These are phyloP conservation scores for Decapterus maruadsi DNA, from an alignment of 2,797 vertebrate species.

Conservation along the genomic window DNA sequence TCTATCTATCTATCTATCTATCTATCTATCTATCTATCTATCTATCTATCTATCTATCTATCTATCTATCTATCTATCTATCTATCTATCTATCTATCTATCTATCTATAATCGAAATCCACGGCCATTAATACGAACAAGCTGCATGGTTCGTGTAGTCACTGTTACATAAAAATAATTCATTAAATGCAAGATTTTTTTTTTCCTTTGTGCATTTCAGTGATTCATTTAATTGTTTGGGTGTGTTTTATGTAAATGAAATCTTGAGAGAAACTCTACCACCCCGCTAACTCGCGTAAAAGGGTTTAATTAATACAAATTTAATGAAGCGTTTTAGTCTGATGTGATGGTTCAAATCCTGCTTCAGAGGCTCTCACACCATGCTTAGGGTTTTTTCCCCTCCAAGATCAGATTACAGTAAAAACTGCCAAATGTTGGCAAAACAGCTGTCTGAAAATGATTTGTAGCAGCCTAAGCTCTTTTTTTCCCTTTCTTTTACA, in stretches of 20 bases:
- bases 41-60: slow-evolving; percentile 19
- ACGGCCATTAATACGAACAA: neutral
- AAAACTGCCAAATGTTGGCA: neutral
- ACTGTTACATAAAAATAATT: neutral
- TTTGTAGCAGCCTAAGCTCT: neutral
- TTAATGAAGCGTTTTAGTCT: slow-evolving; percentile 1
- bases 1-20: slow-evolving; percentile 20
- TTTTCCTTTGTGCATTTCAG: neutral
- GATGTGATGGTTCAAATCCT: slow-evolving; percentile 1
- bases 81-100: neutral
- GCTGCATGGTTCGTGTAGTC: neutral
- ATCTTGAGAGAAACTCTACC: neutral
- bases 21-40: neutral
- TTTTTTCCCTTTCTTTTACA: neutral
- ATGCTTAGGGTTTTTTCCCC: neutral
- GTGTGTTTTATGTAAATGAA: neutral
- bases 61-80: slow-evolving; percentile 9
- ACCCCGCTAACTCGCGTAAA: slow-evolving; percentile 10
- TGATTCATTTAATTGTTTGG: neutral
- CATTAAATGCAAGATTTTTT: neutral
- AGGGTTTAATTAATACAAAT: neutral
- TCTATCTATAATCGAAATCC: neutral
- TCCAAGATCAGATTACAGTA: neutral
- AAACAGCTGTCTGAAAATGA: slow-evolving; percentile 11
- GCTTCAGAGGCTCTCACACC: neutral